phyloP scores from a whole-genome alignment of 1,140 invertebrate genomes.

The Drosophila lacteicornis region DNA sequence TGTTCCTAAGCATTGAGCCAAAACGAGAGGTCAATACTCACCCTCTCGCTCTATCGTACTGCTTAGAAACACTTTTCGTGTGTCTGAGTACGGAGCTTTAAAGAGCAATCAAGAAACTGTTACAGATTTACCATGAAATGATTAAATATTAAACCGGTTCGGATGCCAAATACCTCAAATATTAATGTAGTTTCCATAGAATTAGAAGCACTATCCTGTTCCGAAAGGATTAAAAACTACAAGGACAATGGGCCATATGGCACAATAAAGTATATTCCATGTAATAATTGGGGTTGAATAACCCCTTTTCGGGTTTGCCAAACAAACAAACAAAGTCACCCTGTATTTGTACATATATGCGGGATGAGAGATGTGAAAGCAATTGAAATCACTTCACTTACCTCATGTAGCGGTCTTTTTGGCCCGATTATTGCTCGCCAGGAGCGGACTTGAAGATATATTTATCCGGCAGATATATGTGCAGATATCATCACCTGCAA shows the following conservation, averaged over 20 bases:
- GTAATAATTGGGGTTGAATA: constrained; percentile 31
- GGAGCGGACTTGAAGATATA: constrained; percentile 48
- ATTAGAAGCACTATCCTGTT: not conserved
- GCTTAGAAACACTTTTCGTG: too few species aligned
- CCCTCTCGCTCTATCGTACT: too few species aligned
- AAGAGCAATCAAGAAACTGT: not conserved
- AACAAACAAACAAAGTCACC: constrained; percentile 29
- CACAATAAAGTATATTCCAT: constrained; percentile 10
- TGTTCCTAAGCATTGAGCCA: too few species aligned
- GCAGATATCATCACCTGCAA: constrained; percentile 64
- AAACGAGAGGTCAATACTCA: too few species aligned
- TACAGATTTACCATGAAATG: not conserved
- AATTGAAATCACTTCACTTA: constrained; percentile 47
- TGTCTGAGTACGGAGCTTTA: too few species aligned
- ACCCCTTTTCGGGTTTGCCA: constrained; percentile 27
- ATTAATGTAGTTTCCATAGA: not conserved
- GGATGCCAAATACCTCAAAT: too few species aligned
- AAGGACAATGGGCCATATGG: constrained; percentile 21
- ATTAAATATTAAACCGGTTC: not conserved
- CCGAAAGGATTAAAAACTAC: constrained; percentile 21
- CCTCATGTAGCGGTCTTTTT: constrained; percentile 41
- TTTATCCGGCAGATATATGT: constrained; percentile 36
- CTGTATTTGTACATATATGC: constrained; percentile 7
- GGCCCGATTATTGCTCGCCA: constrained; percentile 48
- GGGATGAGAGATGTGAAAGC: constrained; percentile 18